Conservation (phyloP, 2,797 vertebrate genomes). For the Natrix natrix region DNA sequence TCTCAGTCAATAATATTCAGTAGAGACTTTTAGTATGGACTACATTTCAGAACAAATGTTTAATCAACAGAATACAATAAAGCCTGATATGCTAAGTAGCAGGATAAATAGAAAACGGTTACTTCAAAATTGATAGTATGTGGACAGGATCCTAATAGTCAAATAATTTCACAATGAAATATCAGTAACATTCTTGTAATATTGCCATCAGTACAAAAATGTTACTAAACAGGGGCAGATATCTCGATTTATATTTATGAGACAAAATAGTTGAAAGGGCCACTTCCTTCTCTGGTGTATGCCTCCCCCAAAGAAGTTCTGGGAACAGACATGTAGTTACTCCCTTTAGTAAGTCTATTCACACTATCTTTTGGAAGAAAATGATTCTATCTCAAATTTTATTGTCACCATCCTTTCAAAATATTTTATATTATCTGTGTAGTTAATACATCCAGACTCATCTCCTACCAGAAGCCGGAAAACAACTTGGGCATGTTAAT, state of each 20-base stretch:
- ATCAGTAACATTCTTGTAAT: not conserved
- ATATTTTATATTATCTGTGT: not conserved
- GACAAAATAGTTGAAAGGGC: not conserved
- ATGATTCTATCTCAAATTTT: not conserved
- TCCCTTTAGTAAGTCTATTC: not conserved
- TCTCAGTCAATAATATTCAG: not conserved
- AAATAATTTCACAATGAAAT: not conserved
- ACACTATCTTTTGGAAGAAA: not conserved
- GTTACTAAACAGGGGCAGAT: not conserved
- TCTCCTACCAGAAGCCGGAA: not conserved
- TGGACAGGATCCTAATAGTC: not conserved
- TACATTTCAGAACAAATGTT: not conserved
- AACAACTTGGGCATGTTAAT: not conserved
- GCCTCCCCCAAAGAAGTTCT: not conserved
- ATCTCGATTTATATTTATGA: not conserved
- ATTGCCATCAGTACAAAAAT: not conserved
- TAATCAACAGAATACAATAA: not conserved
- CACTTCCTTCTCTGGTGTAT: not conserved
- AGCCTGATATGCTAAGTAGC: not conserved
- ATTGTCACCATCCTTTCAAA: not conserved
- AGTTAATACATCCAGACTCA: not conserved
- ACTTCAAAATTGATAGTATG: not conserved
- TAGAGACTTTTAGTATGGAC: not conserved
- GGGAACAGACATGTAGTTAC: not conserved
- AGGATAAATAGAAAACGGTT: not conserved